Percentiles rank a stretch among this genome's conserved stretches.
Evolutionary conservation across 2,888 invertebrate species (phyloP).

Genomic region (Syrphus vitripennis): DNA sequence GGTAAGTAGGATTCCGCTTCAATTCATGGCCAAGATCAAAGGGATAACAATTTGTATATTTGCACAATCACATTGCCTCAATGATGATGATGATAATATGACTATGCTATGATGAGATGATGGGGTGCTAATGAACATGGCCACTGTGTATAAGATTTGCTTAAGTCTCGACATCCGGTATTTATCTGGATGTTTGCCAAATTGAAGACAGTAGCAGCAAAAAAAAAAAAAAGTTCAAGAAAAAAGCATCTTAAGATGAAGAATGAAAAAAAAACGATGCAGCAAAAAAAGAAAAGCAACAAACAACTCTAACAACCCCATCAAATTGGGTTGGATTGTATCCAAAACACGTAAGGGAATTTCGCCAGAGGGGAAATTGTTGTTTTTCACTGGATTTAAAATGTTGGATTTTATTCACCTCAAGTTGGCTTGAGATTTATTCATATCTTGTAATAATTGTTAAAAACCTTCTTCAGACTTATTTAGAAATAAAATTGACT

Average conservation of each 20-base stretch:
- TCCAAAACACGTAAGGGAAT: not conserved
- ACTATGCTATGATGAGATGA: constrained; percentile 52
- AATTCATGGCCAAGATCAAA: constrained; percentile 66
- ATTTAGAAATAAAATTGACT: no score
- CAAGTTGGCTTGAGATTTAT: no score
- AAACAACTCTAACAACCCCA: constrained; percentile 16
- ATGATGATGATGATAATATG: constrained; percentile 43
- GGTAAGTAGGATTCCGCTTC: constrained; percentile 2
- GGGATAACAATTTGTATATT: constrained; percentile 61
- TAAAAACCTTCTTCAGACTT: no score
- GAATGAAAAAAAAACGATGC: not conserved
- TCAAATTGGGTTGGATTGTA: not conserved
- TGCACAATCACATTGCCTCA: constrained; percentile 32
- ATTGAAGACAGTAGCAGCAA: not conserved
- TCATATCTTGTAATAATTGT: no score
- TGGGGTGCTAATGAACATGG: constrained; percentile 70
- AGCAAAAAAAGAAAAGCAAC: not conserved
- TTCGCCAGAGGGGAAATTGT: not conserved
- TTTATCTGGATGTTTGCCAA: constrained; percentile 50
- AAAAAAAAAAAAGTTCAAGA: not conserved
- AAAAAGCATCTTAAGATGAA: not conserved
- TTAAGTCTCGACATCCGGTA: constrained; percentile 55
- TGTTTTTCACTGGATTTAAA: not conserved
- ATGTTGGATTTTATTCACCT: no score
- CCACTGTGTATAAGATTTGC: constrained; percentile 51